Evolutionary conservation across 2,113 vertebrate species (phyloP), one percentile per base, ranked within the genome.

Genomic region (Oryzias celebensis): DNA sequence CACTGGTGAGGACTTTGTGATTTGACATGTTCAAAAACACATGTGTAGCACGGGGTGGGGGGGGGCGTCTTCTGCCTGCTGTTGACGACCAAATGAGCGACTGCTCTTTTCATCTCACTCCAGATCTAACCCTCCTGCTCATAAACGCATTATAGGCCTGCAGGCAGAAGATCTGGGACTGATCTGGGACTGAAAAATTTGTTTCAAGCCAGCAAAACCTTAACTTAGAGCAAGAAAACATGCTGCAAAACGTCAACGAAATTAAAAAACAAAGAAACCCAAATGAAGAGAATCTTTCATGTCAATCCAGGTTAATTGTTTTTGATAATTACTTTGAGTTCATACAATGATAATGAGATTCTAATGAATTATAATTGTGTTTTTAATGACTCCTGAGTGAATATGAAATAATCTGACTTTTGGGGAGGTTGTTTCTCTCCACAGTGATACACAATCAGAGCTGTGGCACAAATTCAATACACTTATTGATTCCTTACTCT

Each of bases 291-390:
- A 62, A 26, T 12, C 4, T 65, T 50, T 52, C 20, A 17, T 7
- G 48, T n/a, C n/a, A 59, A 22, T 55, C 1, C 16, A 24, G 43
- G 52, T 64, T 61, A 8, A 55, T 68, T 58, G 17, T 54, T 71
- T 58, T 59, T 52, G 58, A 61, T 7, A n/a, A 42, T 47, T 60
- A 50, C 49, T 12, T 51, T 1, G 26, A 23, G 15, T 24, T 28
- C 53, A 41, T 22, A 53, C 2, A 13, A 14, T 47, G 13, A 60
- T 65, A 58, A 77, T 63, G 47, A 56, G 49, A 52, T 56, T 71
- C 1, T 65, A 59, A 81, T 76, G 52, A 75, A 57, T 46, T 52
- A 26, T 71, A 58, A 72, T 65, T 24, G 20, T 36, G 43, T 49
- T 62, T 80, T 72, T 69, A 64, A 82, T 59, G 64, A 61, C 48